phyloP scores from a whole-genome alignment of 1,140 invertebrate genomes.

The Mizuhopecten yessoensis region DNA sequence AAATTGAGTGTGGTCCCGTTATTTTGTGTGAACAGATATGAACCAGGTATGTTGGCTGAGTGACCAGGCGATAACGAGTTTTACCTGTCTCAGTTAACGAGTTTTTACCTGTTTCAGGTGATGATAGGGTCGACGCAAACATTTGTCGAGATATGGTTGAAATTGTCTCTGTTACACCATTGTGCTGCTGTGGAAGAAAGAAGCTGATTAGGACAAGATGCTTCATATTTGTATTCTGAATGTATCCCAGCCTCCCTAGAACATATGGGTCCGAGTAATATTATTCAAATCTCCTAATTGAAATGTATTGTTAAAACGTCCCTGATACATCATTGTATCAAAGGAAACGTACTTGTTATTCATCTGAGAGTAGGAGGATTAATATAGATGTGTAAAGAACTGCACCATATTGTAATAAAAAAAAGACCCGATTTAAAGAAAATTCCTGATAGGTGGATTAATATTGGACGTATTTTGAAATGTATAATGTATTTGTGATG shows the following conservation, averaged over 20 bases:
- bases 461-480: not conserved
- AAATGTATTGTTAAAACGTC: not conserved
- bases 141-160: conserved; percentile 8
- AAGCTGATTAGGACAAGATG: not conserved
- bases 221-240: not conserved
- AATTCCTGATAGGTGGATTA: not conserved
- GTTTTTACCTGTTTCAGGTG: conserved; percentile 33
- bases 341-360: not conserved
- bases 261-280: conserved; percentile 13
- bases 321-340: not conserved
- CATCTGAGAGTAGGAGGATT: not conserved
- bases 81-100: conserved; percentile 31
- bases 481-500: not conserved
- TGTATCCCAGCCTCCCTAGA: conserved; percentile 12
- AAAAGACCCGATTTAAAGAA: not conserved
- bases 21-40: conserved; percentile 24
- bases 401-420: not conserved
- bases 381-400: not conserved
- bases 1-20: conserved; percentile 18
- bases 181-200: not conserved
- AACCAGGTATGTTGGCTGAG: conserved; percentile 24
- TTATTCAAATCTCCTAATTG: conserved; percentile 39
- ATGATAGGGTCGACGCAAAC: not conserved
- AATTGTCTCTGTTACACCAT: not conserved
- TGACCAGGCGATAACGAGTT: conserved; percentile 37